Evolutionary conservation across 2,888 invertebrate species (phyloP).

Genomic region (Gnatocerus cornutus): DNA sequence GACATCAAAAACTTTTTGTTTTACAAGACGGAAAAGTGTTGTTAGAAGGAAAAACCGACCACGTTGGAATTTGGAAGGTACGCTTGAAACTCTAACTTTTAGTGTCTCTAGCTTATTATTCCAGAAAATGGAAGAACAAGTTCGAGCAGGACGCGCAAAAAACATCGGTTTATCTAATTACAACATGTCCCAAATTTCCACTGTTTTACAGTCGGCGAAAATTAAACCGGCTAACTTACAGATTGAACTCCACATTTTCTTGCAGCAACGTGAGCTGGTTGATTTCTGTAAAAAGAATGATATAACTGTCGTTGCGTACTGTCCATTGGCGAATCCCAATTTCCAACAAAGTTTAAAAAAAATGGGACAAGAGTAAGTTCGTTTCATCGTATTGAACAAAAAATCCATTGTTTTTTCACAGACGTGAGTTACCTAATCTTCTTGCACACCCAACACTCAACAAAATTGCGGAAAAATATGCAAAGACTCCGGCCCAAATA

Average conservation of each 20-base stretch:
- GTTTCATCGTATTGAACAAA: not conserved
- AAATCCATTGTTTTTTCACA: not conserved
- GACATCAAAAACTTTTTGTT: not conserved
- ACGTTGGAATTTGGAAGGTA: conserved; percentile 46
- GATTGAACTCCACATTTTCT: conserved; percentile 78
- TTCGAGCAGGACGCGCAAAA: conserved; percentile 78
- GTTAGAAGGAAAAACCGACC: conserved; percentile 28
- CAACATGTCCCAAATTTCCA: conserved; percentile 79
- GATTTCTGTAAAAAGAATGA: conserved; percentile 65
- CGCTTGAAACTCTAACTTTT: too few relatives aligned
- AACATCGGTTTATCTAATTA: conserved; percentile 89
- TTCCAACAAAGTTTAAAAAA: conserved; percentile 11
- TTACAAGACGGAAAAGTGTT: not conserved
- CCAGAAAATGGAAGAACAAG: conserved; percentile 78
- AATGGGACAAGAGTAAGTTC: conserved; percentile 19
- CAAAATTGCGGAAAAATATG: conserved; percentile 71
- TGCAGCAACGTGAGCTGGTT: conserved; percentile 69
- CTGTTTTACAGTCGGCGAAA: conserved; percentile 74
- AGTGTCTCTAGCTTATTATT: conserved; percentile 57
- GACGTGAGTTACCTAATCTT: conserved; percentile 46
- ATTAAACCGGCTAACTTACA: conserved; percentile 77
- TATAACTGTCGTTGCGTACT: conserved; percentile 73
- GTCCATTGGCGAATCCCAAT: conserved; percentile 51
- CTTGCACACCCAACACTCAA: conserved; percentile 68
- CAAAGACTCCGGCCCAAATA: conserved; percentile 71